Conservation (phyloP, 2,797 vertebrate genomes). For the Gymnocypris eckloni region DNA sequence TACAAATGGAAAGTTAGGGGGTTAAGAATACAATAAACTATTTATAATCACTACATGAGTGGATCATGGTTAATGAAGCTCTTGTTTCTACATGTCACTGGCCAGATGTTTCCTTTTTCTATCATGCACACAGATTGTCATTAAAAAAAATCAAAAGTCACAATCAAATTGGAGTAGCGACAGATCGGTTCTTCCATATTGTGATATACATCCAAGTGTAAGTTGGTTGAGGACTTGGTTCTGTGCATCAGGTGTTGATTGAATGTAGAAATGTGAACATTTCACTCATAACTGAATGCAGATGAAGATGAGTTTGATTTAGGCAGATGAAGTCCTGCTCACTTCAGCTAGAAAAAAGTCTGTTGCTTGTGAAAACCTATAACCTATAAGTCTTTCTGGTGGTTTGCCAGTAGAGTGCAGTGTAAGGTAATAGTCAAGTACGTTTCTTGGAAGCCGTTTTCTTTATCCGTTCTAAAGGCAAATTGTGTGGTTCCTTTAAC, state of each 20-base stretch:
- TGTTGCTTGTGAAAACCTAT: neutral
- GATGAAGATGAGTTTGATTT: neutral
- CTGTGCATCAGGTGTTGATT: neutral
- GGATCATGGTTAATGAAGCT: conserved; percentile 2
- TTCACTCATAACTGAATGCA: neutral
- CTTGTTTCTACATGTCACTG: neutral
- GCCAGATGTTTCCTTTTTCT: conserved; percentile 1
- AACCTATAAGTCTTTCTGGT: too few species aligned
- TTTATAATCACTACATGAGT: neutral
- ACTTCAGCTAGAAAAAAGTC: neutral
- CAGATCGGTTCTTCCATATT: neutral
- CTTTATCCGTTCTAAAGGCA: conserved; percentile 1
- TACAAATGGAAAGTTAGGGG: conserved; percentile 9
- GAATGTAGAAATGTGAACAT: neutral
- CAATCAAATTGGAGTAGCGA: neutral
- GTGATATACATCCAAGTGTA: neutral
- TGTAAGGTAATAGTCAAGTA: neutral
- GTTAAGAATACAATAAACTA: conserved; percentile 29
- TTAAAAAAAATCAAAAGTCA: neutral
- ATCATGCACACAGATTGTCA: neutral
- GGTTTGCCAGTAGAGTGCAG: conserved; percentile 33
- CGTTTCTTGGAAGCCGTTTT: neutral
- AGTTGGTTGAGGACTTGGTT: neutral
- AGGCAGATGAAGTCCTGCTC: neutral
- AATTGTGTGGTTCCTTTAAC: neutral